Evolutionary conservation across 2,113 vertebrate genomes (phyloP).

Genomic region (Aptenodytes patagonicus): DNA sequence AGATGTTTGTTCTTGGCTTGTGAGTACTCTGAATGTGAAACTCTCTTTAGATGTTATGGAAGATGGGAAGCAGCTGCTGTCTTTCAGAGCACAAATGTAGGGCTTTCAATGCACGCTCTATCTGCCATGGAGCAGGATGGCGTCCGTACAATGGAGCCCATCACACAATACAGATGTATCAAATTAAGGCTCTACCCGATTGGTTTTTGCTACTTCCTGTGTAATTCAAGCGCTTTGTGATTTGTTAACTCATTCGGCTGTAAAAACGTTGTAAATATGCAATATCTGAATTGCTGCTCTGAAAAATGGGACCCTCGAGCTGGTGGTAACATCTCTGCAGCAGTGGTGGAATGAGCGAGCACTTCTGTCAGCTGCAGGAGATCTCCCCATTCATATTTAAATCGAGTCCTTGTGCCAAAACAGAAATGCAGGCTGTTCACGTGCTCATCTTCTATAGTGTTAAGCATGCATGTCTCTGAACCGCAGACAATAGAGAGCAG

Average conservation of each 20-base stretch:
- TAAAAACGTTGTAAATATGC: conserved; percentile 53
- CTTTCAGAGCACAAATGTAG: conserved; percentile 15
- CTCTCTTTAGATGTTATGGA: background rate
- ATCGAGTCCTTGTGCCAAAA: conserved; percentile 6
- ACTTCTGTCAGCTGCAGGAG: conserved; percentile 56
- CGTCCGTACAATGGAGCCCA: conserved; percentile 25
- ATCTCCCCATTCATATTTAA: conserved; percentile 56
- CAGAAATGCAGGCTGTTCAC: background rate
- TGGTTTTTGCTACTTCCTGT: conserved; percentile 19
- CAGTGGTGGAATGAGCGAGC: conserved; percentile 25
- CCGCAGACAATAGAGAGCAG: background rate
- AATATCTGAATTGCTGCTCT: conserved; percentile 40
- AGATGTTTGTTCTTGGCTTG: background rate
- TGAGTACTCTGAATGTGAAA: background rate
- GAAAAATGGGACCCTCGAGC: conserved; percentile 7
- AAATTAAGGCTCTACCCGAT: background rate
- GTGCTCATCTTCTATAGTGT: background rate
- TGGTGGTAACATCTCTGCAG: background rate
- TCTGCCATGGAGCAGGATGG: background rate
- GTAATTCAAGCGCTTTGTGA: conserved; percentile 35
- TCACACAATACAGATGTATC: conserved; percentile 25
- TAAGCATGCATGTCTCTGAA: background rate
- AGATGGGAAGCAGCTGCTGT: conserved; percentile 45
- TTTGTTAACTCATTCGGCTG: background rate
- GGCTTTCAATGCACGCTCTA: background rate